Base-by-base conservation (phyloP, 2,888 invertebrate species). In the Chironomus riparius region DNA sequence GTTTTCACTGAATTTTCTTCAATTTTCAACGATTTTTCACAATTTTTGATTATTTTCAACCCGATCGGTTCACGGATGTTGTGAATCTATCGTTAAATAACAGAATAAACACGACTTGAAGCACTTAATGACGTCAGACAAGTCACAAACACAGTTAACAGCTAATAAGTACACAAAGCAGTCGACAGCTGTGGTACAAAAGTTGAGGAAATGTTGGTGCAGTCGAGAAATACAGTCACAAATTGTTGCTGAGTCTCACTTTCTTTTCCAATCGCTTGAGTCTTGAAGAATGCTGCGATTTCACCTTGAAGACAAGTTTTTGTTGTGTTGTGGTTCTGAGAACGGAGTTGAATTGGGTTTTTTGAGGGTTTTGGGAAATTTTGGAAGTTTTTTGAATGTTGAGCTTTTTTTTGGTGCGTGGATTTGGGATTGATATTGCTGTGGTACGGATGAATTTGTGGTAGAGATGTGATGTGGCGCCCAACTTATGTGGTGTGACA, bases 251-350 rank as follows among this genome's bases (percentile, higher is more conserved):
- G 5, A 12, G 13, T 13, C 13, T 65, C 22, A 21, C 65, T 65
- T 65, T 65, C 65, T 65, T 65, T 65, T 65, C 65, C 65, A 65
- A 65, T 56, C 56, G 6, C 18, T 56, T 15, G 6, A 12, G 18
- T 18, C 18, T 18, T 15, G 15, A 65, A 65, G 65, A 65, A 65
- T 65, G 10, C 65, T 65, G 18, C 22, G 65, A 65, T 65, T 65
- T 65, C 65, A 65, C 65, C 65, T 65, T 65, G 22, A 24, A 65
- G 65, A 65, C 65, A 56, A 56, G 56, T 56, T 56, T 56, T 7
- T 56, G 7, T 12, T 48, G n/a, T 13, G 13, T 3, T 12, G 1
- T 21, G 21, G 10, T 65, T 65, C 56, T 56, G n/a, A 4, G 56
- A 56, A 56, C 6, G 18, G n/a, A 3, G 1, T 15, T 56, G 56